Evolutionary conservation across 2,888 invertebrate species (phyloP).

Genomic region (Copidosoma aretas): DNA sequence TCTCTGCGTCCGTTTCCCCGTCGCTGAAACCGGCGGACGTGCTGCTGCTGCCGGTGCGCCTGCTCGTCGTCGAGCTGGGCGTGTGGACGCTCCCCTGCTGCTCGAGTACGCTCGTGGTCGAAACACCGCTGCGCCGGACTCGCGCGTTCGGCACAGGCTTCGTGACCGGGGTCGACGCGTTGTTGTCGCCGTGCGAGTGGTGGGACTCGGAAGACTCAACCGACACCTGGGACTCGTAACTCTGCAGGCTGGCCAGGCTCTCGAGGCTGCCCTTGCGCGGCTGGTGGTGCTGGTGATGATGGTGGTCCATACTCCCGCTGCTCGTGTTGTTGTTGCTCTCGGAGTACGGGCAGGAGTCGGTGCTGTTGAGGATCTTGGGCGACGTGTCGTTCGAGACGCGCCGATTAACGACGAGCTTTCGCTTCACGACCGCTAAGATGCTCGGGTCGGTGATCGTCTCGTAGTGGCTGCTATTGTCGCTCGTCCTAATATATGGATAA

Average conservation of each 20-base stretch:
- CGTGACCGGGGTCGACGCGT: slow-evolving; percentile 40
- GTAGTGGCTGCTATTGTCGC: slow-evolving; percentile 44
- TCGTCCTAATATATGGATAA: slow-evolving; percentile 20
- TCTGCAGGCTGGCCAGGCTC: slow-evolving; percentile 64
- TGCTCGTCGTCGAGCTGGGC: slow-evolving; percentile 49
- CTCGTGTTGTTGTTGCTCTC: slow-evolving; percentile 30
- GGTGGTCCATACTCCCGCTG: slow-evolving; percentile 1
- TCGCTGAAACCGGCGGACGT: slow-evolving; percentile 62
- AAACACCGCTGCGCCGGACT: slow-evolving; percentile 48
- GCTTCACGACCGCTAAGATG: slow-evolving; percentile 52
- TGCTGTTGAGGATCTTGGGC: slow-evolving; percentile 49
- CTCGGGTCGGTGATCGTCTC: slow-evolving; percentile 54
- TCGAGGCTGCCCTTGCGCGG: slow-evolving; percentile 66
- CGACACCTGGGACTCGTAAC: slow-evolving; percentile 63
- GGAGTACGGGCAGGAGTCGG: slow-evolving; percentile 38
- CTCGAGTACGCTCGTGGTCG: slow-evolving; percentile 14
- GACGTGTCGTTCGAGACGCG: slow-evolving; percentile 59
- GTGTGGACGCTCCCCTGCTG: slow-evolving; percentile 51
- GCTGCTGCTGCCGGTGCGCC: slow-evolving; percentile 54
- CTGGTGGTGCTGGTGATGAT: slow-evolving; percentile 21
- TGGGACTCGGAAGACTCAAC: slow-evolving; percentile 61
- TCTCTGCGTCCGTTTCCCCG: slow-evolving; percentile 62
- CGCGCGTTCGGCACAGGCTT: slow-evolving; percentile 59
- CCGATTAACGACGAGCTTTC: slow-evolving; percentile 57
- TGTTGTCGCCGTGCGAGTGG: slow-evolving; percentile 52